A percentile compares a stretch with the other conserved stretches of the same genome.
Conservation (phyloP, 1,140 invertebrate species). For the Kradibia gibbosae region DNA sequence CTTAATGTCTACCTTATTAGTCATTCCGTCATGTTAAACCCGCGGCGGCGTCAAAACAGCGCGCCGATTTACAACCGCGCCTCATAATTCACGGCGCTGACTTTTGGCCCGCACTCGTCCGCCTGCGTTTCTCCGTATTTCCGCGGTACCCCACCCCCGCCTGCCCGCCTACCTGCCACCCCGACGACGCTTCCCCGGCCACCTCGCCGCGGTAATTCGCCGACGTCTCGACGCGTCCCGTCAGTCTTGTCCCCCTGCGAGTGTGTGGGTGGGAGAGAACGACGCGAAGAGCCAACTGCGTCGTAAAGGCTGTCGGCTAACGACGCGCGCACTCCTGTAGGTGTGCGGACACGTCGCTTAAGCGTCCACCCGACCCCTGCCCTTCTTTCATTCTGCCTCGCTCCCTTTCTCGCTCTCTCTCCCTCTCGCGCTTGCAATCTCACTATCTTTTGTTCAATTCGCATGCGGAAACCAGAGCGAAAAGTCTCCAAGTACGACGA, state of each 20-base stretch:
- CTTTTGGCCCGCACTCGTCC: background rate
- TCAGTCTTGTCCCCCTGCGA: slow-evolving; percentile 11
- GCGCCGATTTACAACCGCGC: slow-evolving; percentile 15
- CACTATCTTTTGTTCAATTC: no score
- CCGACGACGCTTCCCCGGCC: background rate
- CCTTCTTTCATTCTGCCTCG: background rate
- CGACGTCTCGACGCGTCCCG: background rate
- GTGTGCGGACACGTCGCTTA: slow-evolving; percentile 31
- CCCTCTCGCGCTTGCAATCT: no score
- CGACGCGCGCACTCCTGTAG: slow-evolving; percentile 15
- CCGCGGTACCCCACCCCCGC: background rate
- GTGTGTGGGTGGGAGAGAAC: slow-evolving; percentile 25
- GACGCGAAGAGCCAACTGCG: background rate
- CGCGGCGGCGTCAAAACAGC: background rate
- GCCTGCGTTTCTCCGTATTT: background rate
- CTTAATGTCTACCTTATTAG: slow-evolving; percentile 30
- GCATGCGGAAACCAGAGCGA: background rate
- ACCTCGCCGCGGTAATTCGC: background rate
- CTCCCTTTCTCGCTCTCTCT: slow-evolving; percentile 33
- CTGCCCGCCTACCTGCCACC: background rate
- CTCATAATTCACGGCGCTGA: slow-evolving; percentile 23
- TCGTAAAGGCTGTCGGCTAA: slow-evolving; percentile 38
- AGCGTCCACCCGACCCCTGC: slow-evolving; percentile 22
- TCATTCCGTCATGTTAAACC: slow-evolving; percentile 1
- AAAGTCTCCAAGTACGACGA: slow-evolving; percentile 37